phyloP scores from a whole-genome alignment of 2,113 vertebrate species.

The Lates calcarifer region DNA sequence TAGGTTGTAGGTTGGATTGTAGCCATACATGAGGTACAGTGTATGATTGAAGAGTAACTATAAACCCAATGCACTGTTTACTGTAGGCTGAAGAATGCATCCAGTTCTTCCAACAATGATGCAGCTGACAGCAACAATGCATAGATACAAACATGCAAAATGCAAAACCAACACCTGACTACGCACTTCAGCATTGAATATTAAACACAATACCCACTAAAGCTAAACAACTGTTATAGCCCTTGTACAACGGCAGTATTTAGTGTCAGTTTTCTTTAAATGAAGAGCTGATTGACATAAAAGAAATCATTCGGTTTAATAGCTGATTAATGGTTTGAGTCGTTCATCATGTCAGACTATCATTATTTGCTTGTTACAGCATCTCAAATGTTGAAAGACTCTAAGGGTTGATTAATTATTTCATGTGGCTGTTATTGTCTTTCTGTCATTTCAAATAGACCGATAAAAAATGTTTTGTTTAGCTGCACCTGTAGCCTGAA shows the following conservation, averaged over 20 bases:
- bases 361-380: no score
- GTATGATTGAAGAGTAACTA: background rate
- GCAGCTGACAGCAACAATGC: no score
- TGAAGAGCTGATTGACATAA: no score
- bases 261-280: background rate
- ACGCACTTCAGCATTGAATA: background rate
- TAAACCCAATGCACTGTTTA: background rate
- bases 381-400: background rate
- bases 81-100: background rate
- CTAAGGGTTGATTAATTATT: background rate
- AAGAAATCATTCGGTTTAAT: no score
- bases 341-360: no score
- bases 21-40: no score
- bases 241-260: background rate
- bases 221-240: background rate
- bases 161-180: no score
- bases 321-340: no score
- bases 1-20: no score
- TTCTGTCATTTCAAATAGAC: background rate
- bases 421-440: background rate
- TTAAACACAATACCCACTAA: background rate
- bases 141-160: no score
- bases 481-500: background rate
- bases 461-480: background rate
- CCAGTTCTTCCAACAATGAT: no score